These are phyloP conservation scores for Xanthorhoe spadicearia DNA, from an alignment of 2,888 invertebrate species.

Conservation along the genomic window DNA sequence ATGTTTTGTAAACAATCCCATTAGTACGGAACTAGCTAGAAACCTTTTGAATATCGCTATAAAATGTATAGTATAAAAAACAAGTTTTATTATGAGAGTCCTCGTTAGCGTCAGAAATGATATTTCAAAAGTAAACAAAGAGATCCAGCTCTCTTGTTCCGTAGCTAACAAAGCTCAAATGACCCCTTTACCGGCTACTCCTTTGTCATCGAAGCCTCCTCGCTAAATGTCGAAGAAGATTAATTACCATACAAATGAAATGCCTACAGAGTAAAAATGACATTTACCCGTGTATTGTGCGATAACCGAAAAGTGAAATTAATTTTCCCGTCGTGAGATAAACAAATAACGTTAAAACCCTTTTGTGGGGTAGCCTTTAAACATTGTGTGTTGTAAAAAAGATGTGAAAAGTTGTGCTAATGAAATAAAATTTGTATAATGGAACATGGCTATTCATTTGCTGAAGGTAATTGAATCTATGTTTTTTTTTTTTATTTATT, in stretches of 20 bases:
- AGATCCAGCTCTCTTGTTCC: conserved; percentile 61
- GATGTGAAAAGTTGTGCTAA: conserved; percentile 24
- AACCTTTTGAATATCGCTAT: conserved; percentile 9
- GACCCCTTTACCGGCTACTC: conserved; percentile 67
- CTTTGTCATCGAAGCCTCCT: conserved; percentile 66
- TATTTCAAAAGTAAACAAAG: conserved; percentile 73
- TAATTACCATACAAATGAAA: conserved; percentile 72
- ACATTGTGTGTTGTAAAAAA: conserved; percentile 19
- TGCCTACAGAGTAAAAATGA: conserved; percentile 45
- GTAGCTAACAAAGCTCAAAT: conserved; percentile 70
- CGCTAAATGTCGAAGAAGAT: conserved; percentile 73
- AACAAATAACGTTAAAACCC: conserved; percentile 23
- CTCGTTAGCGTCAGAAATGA: conserved; percentile 63
- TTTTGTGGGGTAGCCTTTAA: conserved; percentile 17
- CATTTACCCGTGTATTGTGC: conserved; percentile 45
- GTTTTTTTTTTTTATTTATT: too few species aligned
- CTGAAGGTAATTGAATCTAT: conserved; percentile 7
- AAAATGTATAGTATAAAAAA: conserved; percentile 19
- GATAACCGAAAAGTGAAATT: conserved; percentile 27
- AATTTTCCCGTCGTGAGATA: conserved; percentile 26
- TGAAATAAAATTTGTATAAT: conserved; percentile 19
- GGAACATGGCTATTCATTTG: conserved; percentile 2
- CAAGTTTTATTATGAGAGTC: conserved; percentile 35
- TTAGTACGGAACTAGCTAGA: neutral
- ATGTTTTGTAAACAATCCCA: neutral